A percentile compares a stretch with the other conserved stretches of the same genome.
Conservation (phyloP, 2,797 vertebrate species). For the Acrossocheilus wenchowensis region DNA sequence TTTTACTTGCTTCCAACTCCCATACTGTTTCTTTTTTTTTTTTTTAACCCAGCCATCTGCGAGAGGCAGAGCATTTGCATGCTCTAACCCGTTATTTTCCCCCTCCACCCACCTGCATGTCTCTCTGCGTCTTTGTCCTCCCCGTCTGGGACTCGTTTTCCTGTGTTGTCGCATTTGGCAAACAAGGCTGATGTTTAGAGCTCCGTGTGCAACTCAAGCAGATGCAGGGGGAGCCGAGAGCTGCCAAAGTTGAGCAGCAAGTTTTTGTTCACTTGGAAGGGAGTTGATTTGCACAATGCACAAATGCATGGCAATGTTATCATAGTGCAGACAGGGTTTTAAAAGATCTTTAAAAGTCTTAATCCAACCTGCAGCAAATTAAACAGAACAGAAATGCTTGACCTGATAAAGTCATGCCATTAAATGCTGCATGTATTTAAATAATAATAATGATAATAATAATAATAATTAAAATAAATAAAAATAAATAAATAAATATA, state of each 20-base stretch:
- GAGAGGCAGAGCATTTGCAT: constrained; percentile 61
- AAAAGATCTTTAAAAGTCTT: not conserved
- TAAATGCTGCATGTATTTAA: too few relatives aligned
- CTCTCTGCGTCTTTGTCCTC: constrained; percentile 66
- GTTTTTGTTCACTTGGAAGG: not conserved
- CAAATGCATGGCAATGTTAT: not conserved
- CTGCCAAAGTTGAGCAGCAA: constrained; percentile 30
- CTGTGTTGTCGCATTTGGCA: constrained; percentile 67
- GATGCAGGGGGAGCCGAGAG: constrained; percentile 55
- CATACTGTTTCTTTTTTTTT: constrained; percentile 39
- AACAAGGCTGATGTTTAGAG: constrained; percentile 62
- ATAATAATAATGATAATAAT: too few relatives aligned
- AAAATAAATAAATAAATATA: too few relatives aligned
- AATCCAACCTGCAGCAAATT: too few relatives aligned
- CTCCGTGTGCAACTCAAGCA: constrained; percentile 65
- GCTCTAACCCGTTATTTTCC: constrained; percentile 67
- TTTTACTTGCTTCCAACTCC: constrained; percentile 61
- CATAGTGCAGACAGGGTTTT: not conserved
- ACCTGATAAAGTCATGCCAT: too few relatives aligned
- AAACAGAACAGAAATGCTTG: too few relatives aligned
- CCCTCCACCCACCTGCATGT: constrained; percentile 59
- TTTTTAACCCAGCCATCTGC: constrained; percentile 54
- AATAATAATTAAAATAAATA: too few relatives aligned
- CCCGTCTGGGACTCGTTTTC: constrained; percentile 76
- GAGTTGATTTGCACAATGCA: not conserved